Percentiles rank a stretch among this genome's conserved stretches.
phyloP scores from a whole-genome alignment of 1,140 invertebrate genomes.

The Planococcus citri region DNA sequence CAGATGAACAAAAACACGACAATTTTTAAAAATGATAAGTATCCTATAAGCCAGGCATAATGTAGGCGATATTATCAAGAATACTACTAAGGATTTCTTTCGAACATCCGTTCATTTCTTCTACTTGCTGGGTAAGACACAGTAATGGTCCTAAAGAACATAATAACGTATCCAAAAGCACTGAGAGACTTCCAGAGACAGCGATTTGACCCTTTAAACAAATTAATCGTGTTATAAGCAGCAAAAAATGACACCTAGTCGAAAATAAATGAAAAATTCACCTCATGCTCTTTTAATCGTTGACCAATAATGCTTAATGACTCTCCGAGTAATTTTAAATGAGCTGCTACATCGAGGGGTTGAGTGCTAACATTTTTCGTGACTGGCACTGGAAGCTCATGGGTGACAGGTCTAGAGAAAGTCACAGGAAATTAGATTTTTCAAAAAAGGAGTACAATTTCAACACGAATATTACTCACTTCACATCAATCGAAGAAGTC shows the following conservation, averaged over 20 bases:
- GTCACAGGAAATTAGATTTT: neutral
- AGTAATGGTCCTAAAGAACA: constrained; percentile 82
- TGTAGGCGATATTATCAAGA: constrained; percentile 89
- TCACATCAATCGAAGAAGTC: neutral
- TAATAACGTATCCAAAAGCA: constrained; percentile 86
- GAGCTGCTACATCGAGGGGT: constrained; percentile 81
- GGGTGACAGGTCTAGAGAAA: neutral
- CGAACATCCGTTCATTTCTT: constrained; percentile 57
- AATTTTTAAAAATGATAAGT: too few species aligned
- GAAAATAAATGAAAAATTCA: constrained; percentile 31
- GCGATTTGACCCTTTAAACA: constrained; percentile 71
- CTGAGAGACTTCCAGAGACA: constrained; percentile 84
- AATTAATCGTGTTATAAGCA: constrained; percentile 14
- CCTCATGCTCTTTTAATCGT: constrained; percentile 66
- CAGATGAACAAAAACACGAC: too few species aligned
- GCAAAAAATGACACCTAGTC: too few species aligned
- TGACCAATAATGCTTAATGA: constrained; percentile 87
- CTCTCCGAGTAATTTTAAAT: constrained; percentile 82
- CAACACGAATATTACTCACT: neutral
- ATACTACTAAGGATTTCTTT: constrained; percentile 56
- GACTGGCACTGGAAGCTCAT: neutral
- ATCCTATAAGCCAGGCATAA: constrained; percentile 84
- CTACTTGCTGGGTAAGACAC: constrained; percentile 73
- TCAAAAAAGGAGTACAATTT: neutral
- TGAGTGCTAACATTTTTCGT: constrained; percentile 39